These are phyloP conservation scores for Drosophila sucinea DNA, from an alignment of 1,140 invertebrate species.

Conservation along the genomic window DNA sequence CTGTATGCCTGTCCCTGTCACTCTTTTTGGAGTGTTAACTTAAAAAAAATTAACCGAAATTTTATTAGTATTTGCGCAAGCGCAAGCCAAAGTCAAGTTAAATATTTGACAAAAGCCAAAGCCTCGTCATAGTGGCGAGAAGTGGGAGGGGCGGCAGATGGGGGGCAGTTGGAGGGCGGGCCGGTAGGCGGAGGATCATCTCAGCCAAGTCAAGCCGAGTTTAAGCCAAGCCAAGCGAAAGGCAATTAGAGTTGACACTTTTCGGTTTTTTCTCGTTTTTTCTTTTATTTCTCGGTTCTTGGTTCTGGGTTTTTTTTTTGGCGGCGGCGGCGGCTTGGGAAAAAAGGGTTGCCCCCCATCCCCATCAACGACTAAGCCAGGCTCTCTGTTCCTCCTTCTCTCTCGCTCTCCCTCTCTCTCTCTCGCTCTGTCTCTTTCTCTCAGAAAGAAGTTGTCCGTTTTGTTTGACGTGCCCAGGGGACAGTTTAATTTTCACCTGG, in stretches of 20 bases:
- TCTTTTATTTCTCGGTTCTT: constrained; percentile 25
- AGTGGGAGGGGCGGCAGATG: background rate
- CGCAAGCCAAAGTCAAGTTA: constrained; percentile 76
- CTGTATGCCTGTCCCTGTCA: constrained; percentile 1
- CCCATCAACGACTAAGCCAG: constrained; percentile 2
- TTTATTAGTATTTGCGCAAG: constrained; percentile 83
- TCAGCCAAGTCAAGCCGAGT: constrained; percentile 23
- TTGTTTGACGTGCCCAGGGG: constrained; percentile 75
- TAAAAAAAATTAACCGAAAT: constrained; percentile 83
- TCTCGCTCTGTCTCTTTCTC: constrained; percentile 23
- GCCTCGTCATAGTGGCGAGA: background rate
- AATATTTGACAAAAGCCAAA: constrained; percentile 69
- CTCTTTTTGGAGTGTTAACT: constrained; percentile 68
- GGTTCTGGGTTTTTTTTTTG: constrained; percentile 12
- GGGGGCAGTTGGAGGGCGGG: background rate
- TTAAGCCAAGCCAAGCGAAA: constrained; percentile 63
- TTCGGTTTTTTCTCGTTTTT: constrained; percentile 31
- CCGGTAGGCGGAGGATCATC: constrained; percentile 37
- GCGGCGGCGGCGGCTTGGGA: background rate
- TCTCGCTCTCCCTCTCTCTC: constrained; percentile 1
- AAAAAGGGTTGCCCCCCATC: constrained; percentile 40
- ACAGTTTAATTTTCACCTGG: constrained; percentile 80
- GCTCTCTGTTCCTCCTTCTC: constrained; percentile 5
- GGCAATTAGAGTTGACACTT: constrained; percentile 82
- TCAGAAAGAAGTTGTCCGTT: constrained; percentile 47